Evolutionary conservation across 2,888 invertebrate species (phyloP), one percentile per base, ranked within the genome.

Genomic region (Calameuta idolon): DNA sequence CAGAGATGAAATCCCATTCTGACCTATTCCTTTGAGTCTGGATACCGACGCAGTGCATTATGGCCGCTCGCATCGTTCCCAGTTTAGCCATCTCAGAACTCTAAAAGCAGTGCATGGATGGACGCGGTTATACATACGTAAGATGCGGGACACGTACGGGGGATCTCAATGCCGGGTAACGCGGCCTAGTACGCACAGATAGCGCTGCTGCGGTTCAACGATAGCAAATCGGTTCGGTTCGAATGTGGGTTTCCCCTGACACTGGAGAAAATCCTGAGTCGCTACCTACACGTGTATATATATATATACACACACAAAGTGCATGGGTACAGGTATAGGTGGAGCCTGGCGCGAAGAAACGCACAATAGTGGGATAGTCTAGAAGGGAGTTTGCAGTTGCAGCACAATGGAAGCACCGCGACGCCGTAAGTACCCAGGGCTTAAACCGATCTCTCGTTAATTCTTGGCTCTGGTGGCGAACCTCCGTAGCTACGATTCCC

Each of bases 11-110:
- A 89, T 87, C 88, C 88, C 88, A 85, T 87, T 90, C 88, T 90
- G 90, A 89, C 90, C 90, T 90, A 90, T 90, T 90, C 90, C 88
- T 89, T 89, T 87, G 87, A 87, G 89, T 87, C 87, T 85, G 85
- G 87, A 83, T 82, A 87, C 82, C 76, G 76, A 81, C 84, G 83
- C 89, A 90, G 90, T 91, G 87, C 89, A 90, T 91, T 91, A 91
- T 90, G 89, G 90, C 90, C 87, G 88, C 89, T 90, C 87, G 85
- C 82, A 83, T 79, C 80, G 81, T 81, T 79, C 84, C 79, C 80
- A 82, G 81, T 78, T 79, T 82, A 79, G 79, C 78, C 75, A 35
- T 74, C 35, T 30, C 30, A 11, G 71, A 30, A 55, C 23, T 55
- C 55, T 55, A 55, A 23, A 55, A 55, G 23, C 23, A 55, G 55